These are phyloP conservation scores for Pipa parva DNA, from an alignment of 2,113 vertebrate genomes.

Conservation along the genomic window DNA sequence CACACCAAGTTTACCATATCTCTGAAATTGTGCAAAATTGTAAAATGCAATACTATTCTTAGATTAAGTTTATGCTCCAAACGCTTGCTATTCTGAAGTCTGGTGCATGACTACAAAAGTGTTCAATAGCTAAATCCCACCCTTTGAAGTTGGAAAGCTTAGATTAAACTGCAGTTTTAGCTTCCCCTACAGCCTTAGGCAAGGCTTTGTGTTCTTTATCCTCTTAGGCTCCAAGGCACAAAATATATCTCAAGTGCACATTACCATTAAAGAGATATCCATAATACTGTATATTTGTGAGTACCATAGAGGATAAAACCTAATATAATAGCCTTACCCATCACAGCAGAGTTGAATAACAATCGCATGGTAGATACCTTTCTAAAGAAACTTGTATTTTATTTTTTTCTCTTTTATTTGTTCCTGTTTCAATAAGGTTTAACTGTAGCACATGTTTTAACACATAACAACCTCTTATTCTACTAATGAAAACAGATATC, in stretches of 20 bases:
- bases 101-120: background rate
- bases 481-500: no score
- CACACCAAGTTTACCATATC: background rate
- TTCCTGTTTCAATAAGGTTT: no score
- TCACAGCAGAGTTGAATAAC: no score
- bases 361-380: no score
- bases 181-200: background rate
- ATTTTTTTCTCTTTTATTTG: no score
- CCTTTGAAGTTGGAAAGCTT: background rate
- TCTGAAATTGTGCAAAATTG: background rate
- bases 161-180: background rate
- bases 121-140: background rate
- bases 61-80: no score
- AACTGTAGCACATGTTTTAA: no score
- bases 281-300: background rate
- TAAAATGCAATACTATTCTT: background rate
- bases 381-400: no score
- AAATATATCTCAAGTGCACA: background rate
- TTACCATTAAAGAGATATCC: background rate
- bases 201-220: background rate
- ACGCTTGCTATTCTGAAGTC: background rate
- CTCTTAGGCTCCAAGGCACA: background rate
- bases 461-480: no score
- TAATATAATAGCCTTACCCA: background rate
- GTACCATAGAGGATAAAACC: background rate